Conservation (phyloP, 1,140 invertebrate species). For the Bombus fervidus region DNA sequence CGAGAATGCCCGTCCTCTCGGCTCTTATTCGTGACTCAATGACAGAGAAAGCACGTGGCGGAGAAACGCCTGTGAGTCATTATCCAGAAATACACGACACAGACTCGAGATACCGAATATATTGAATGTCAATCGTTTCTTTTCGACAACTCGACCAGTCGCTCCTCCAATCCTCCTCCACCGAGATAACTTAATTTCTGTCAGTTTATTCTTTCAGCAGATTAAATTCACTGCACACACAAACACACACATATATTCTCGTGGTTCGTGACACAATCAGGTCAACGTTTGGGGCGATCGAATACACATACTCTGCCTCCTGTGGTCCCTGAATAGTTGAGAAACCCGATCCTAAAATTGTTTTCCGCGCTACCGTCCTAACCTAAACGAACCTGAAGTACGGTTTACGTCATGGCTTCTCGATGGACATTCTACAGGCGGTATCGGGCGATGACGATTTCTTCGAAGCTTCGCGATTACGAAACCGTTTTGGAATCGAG, state of each 20-base stretch:
- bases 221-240: neutral
- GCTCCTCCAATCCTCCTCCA: neutral
- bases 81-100: conserved; percentile 47
- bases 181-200: neutral
- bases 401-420: neutral
- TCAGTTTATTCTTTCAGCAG: neutral
- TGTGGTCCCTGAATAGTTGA: neutral
- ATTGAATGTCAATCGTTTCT: conserved; percentile 8
- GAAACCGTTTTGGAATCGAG: neutral
- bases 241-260: neutral
- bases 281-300: neutral
- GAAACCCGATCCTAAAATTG: conserved; percentile 3
- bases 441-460: neutral
- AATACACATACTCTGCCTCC: too few species aligned
- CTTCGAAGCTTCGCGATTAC: neutral
- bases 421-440: neutral
- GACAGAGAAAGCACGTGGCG: conserved; percentile 52
- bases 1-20: neutral
- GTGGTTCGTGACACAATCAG: neutral
- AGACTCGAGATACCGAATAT: neutral
- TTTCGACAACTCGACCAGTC: neutral
- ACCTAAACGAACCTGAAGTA: neutral
- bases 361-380: neutral
- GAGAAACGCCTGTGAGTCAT: conserved; percentile 52
- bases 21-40: conserved; percentile 47